phyloP scores from a whole-genome alignment of 2,113 vertebrate genomes.

The Pteronura brasiliensis region DNA sequence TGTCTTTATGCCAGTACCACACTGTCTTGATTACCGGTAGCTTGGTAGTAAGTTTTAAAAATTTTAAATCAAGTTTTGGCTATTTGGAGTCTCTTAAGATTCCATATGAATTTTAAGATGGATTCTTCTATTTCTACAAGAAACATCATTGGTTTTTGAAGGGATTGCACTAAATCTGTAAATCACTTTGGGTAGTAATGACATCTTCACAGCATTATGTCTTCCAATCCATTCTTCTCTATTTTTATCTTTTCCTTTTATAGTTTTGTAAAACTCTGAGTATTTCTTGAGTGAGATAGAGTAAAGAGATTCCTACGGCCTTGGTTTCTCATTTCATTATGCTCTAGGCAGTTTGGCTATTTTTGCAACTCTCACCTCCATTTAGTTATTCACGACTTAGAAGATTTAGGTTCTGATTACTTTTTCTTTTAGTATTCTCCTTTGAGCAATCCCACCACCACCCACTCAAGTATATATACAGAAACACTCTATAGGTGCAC shows the following conservation, averaged over 20 bases:
- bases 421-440: neutral
- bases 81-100: neutral
- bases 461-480: no score
- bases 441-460: neutral
- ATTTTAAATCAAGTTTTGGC: neutral
- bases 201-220: neutral
- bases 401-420: neutral
- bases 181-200: neutral
- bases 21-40: neutral
- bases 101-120: neutral
- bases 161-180: neutral
- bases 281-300: constrained; percentile 17
- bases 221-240: neutral
- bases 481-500: neutral
- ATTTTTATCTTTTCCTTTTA: constrained; percentile 3
- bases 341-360: neutral
- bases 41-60: constrained; percentile 32
- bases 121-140: constrained; percentile 29
- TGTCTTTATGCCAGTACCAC: neutral
- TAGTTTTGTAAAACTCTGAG: constrained; percentile 30
- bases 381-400: neutral
- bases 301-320: neutral
- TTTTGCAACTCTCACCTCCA: constrained; percentile 17
- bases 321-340: constrained; percentile 37
- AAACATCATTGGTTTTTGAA: neutral